Base-by-base conservation (phyloP, 2,113 vertebrate species). In the Melanerpes formicivorus region DNA sequence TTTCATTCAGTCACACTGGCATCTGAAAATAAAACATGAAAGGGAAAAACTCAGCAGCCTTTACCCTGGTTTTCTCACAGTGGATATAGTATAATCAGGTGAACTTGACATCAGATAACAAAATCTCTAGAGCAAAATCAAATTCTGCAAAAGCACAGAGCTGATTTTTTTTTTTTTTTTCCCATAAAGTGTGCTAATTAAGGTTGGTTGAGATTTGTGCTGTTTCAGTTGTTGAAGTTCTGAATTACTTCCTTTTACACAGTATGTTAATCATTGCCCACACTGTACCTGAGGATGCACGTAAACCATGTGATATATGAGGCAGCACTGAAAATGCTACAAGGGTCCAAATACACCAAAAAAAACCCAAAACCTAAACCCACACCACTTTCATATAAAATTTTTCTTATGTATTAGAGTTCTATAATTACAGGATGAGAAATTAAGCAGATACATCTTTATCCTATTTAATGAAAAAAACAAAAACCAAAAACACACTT, bases 11-110 rank as follows among this genome's bases (percentile, higher is more conserved):
- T 83, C 69, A 79, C 64, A 77, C 42, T 88, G 76, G 34, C 7
- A 82, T 48, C 63, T 87, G 89, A 93, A 94, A 96, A 94, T 54
- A 92, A 93, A 88, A 76, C 48, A 89, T 62, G 14, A 92, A 92
- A 80, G 63, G 30, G 22, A 90, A 87, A 83, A 64, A 42, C 62
- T 79, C 64, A 64, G 67, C 30, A 83, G 30, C 6, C 70, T 88
- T 75, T 50, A 12, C 17, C 14, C 26, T 37, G 18, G 5, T 86
- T 94, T 40, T 37, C 77, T 87, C 74, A 32, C 25, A 86, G n/a
- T n/a, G 74, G 44, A 40, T 54, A 59, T 59, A 84, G 70, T n/a
- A 86, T 10, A 55, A 85, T 46, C 63, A 34, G 44, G 62, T 75
- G 37, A 89, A 81, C 29, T 60, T 65, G 34, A 66, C 55, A 64